A percentile compares a stretch with the other conserved stretches of the same genome.
phyloP scores from a whole-genome alignment of 2,113 vertebrate species.

The Rhinogobius similis region DNA sequence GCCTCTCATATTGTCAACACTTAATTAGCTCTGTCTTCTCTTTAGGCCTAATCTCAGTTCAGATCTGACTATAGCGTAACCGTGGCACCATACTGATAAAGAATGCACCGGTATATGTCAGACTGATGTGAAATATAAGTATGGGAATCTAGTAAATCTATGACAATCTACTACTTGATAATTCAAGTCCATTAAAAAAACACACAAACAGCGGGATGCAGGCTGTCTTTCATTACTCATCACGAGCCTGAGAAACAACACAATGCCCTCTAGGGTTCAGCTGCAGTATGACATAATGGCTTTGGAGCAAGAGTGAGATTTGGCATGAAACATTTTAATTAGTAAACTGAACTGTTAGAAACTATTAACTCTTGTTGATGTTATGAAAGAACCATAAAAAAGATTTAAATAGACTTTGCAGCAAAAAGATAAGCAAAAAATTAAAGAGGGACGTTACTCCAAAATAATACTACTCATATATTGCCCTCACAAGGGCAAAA shows the following conservation, averaged over 20 bases:
- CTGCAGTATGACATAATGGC: neutral
- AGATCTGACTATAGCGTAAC: neutral
- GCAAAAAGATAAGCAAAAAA: too few relatives aligned
- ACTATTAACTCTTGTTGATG: too few relatives aligned
- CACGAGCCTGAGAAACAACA: neutral
- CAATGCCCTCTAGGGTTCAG: neutral
- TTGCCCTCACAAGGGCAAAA: too few relatives aligned
- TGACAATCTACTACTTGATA: neutral
- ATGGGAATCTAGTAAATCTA: neutral
- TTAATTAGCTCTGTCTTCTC: conserved; percentile 36
- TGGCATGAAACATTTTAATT: too few relatives aligned
- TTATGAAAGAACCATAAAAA: too few relatives aligned
- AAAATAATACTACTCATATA: too few relatives aligned
- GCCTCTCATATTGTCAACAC: conserved; percentile 31
- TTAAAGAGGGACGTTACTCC: too few relatives aligned
- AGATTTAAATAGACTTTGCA: too few relatives aligned
- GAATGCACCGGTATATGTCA: conserved; percentile 11
- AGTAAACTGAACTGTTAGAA: too few relatives aligned
- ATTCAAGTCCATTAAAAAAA: neutral
- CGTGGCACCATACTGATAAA: neutral
- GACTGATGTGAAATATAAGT: neutral
- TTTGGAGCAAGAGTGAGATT: neutral
- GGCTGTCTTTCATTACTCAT: conserved; percentile 8
- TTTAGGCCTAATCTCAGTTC: conserved; percentile 5
- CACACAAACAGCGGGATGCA: neutral